These are phyloP conservation scores for Ptiloglossa arizonensis DNA, from an alignment of 1,140 invertebrate species.

Conservation along the genomic window DNA sequence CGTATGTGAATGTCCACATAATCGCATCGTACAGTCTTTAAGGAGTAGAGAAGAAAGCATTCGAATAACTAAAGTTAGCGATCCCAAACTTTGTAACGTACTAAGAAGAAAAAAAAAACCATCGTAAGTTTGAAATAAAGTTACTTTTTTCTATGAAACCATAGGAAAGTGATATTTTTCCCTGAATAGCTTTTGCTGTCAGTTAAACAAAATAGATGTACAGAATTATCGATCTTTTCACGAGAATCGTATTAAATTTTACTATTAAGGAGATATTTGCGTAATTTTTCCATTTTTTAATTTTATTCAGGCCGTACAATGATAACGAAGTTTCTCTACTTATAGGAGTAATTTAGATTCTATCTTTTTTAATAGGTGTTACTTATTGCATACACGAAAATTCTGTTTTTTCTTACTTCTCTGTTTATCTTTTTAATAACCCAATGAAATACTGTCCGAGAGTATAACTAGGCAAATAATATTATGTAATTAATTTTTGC, in stretches of 20 bases:
- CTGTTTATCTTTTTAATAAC: constrained; percentile 5
- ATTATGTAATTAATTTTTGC: neutral
- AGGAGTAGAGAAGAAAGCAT: constrained; percentile 54
- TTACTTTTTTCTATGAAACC: constrained; percentile 67
- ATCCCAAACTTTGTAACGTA: constrained; percentile 70
- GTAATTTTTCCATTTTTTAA: constrained; percentile 14
- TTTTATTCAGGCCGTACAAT: neutral
- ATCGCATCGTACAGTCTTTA: constrained; percentile 58
- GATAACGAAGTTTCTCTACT: neutral
- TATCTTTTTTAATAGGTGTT: neutral
- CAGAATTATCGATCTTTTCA: constrained; percentile 30
- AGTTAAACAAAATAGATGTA: constrained; percentile 40
- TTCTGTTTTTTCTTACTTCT: constrained; percentile 25
- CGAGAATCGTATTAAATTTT: constrained; percentile 9
- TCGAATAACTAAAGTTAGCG: constrained; percentile 54
- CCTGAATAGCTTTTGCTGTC: constrained; percentile 57
- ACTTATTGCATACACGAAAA: neutral
- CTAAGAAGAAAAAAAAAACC: constrained; percentile 47
- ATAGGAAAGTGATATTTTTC: constrained; percentile 66
- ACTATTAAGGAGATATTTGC: constrained; percentile 15
- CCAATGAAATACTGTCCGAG: neutral
- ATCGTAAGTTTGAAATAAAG: constrained; percentile 70
- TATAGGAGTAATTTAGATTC: constrained; percentile 9
- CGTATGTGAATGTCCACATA: constrained; percentile 54
- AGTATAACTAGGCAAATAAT: constrained; percentile 2